Base-by-base conservation (phyloP, 1,140 invertebrate genomes). In the Tribolium castaneum region DNA sequence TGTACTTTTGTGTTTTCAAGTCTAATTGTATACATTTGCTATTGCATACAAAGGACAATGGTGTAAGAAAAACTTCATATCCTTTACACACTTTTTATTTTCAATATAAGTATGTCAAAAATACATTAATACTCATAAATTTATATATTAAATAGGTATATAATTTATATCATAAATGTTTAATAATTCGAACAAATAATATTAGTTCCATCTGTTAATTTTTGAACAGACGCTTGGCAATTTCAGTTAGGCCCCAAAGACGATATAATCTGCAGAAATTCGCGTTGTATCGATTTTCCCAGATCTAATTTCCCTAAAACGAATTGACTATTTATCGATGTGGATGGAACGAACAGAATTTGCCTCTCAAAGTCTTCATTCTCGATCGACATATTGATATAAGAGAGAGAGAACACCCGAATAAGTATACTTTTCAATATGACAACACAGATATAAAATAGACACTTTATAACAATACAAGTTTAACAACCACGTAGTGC, bases 361-460 rank as follows among this genome's bases (percentile, higher is more conserved):
- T 35, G 19, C 10, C 35, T 35, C 4, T 6, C 12, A 35, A 13
- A 66, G 59, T 66, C 59, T 66, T 66, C 59, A 66, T 66, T 66
- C 59, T 66, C 59, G 34, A 66, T 35, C 5, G 3, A 35, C 5
- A 22, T 35, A 45, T 45, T 30, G 3, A 30, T 30, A 30, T 30
- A 30, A 6, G n/a, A 66, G 59, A 66, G 59, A 66, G 59, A 66
- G 59, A 66, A 66, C 59, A 35, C 34, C n/a, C 59, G 30, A 66
- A 66, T 45, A 45, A 45, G 39, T 45, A 45, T 35, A 35, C 30
- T 35, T 66, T 66, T 4, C 25, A 66, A 35, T 35, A 35, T 35
- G 2, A 35, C 13, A 66, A 66, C 59, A 66, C 59, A 66, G 59
- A 66, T 66, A 66, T 66, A 66, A 66, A 66, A 66, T 66, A 66